Evolutionary conservation across 2,888 invertebrate genomes (phyloP).

Genomic region (Augiades crinisus): DNA sequence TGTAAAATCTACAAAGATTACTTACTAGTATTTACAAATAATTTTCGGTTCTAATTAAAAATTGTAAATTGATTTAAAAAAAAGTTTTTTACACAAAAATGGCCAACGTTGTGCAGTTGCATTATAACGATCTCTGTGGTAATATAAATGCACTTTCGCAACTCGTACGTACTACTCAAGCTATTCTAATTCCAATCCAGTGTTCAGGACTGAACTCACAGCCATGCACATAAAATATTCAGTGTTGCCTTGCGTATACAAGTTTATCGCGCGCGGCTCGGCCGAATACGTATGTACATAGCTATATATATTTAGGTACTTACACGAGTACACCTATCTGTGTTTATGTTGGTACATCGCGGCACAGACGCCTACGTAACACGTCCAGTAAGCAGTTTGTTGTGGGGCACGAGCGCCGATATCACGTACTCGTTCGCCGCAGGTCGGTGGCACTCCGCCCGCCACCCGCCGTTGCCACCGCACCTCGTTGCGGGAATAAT

Average conservation of each 20-base stretch:
- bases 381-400: conserved; percentile 80
- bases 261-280: conserved; percentile 50
- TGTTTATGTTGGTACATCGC: conserved; percentile 66
- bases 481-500: conserved; percentile 74
- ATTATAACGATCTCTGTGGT: background rate
- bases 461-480: conserved; percentile 65
- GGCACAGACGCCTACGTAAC: conserved; percentile 75
- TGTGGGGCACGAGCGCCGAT: conserved; percentile 78
- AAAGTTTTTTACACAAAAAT: background rate
- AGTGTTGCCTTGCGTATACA: conserved; percentile 36
- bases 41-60: no score
- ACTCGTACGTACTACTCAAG: background rate
- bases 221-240: conserved; percentile 36
- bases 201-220: conserved; percentile 20
- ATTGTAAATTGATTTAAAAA: no score
- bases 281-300: conserved; percentile 35
- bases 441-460: conserved; percentile 60
- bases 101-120: background rate
- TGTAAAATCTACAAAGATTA: no score
- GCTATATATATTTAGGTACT: conserved; percentile 29
- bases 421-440: conserved; percentile 70
- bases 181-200: conserved; percentile 4
- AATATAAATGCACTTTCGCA: background rate
- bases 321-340: conserved; percentile 38
- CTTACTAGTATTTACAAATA: no score